phyloP scores from a whole-genome alignment of 2,888 invertebrate genomes.

The Melanchra persicariae region DNA sequence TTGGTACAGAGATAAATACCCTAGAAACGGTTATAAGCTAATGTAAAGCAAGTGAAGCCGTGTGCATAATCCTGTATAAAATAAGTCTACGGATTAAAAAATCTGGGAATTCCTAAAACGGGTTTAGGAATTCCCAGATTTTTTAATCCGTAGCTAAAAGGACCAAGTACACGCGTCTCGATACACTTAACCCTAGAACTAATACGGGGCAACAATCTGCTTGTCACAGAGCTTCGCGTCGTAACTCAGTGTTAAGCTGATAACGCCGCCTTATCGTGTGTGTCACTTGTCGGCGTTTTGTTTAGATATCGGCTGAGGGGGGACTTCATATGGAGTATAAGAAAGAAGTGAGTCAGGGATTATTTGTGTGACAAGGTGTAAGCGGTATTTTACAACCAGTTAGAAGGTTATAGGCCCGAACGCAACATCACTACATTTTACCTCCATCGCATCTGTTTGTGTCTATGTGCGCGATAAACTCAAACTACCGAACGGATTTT shows the following conservation, averaged over 20 bases:
- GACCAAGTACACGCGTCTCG: constrained; percentile 20
- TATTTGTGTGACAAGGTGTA: not conserved
- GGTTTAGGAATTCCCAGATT: no score
- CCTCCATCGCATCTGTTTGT: no score
- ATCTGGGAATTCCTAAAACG: no score
- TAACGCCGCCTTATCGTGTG: constrained; percentile 48
- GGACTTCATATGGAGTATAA: not conserved
- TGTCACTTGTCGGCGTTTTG: constrained; percentile 50
- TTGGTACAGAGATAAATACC: no score
- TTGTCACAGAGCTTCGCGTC: constrained; percentile 41
- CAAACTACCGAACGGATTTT: no score
- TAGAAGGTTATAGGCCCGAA: no score
- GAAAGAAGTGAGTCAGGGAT: not conserved
- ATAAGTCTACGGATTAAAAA: not conserved
- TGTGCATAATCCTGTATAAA: no score
- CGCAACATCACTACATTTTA: no score
- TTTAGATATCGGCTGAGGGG: constrained; percentile 42
- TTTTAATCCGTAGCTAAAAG: constrained; percentile 3
- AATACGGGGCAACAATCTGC: constrained; percentile 38
- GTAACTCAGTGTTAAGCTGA: constrained; percentile 57
- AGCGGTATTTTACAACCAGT: not conserved
- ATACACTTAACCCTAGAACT: constrained; percentile 49
- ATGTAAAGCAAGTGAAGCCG: no score
- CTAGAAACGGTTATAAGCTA: no score
- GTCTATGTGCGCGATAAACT: no score